These are phyloP conservation scores for Columba guinea DNA, from an alignment of 2,797 vertebrate species.

Conservation along the genomic window DNA sequence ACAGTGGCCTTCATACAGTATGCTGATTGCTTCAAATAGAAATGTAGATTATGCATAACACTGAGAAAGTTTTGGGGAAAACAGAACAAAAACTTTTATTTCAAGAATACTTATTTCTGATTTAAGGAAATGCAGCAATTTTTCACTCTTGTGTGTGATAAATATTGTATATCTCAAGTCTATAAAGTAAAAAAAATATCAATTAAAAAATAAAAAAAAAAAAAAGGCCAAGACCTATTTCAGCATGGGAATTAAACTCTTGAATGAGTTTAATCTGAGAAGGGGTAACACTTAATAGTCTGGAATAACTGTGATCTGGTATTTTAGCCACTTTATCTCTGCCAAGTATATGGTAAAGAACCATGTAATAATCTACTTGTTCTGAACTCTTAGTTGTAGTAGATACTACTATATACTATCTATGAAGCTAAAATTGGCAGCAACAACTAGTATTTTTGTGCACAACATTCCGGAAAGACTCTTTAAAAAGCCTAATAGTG, in stretches of 20 bases:
- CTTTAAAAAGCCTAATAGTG: neutral
- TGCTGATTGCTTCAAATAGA: neutral
- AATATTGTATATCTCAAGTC: accelerated
- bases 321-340: neutral
- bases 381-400: neutral
- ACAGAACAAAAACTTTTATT: neutral
- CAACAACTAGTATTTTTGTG: neutral
- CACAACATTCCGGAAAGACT: neutral
- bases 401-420: neutral
- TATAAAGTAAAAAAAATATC: neutral
- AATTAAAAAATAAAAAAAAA: neutral
- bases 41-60: neutral
- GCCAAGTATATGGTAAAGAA: neutral
- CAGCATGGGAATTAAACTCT: neutral
- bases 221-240: neutral
- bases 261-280: neutral
- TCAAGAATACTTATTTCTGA: neutral
- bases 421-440: neutral
- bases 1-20: neutral
- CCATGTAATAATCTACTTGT: neutral
- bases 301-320: neutral
- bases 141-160: neutral
- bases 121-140: neutral
- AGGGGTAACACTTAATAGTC: neutral
- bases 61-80: neutral